These are phyloP conservation scores for Salvator merianae DNA, from an alignment of 2,113 vertebrate species.

Conservation along the genomic window DNA sequence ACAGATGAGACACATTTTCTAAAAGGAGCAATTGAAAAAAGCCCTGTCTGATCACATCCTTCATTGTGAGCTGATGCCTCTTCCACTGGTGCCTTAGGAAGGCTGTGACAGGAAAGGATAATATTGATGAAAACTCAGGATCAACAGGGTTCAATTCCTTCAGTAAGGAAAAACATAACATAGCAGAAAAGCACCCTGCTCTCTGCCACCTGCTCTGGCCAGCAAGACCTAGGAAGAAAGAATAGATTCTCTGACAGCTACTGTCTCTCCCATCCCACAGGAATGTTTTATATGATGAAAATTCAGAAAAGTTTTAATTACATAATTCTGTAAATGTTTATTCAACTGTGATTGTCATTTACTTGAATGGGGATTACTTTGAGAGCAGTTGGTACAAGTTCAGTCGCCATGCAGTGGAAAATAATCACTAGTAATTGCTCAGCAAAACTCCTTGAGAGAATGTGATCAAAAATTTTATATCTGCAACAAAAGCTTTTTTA, in stretches of 20 bases:
- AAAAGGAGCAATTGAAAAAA: too few relatives aligned
- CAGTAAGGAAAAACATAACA: background rate
- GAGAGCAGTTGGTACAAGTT: background rate
- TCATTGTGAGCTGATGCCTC: background rate
- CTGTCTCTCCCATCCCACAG: background rate
- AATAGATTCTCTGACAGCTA: background rate
- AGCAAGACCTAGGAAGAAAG: background rate
- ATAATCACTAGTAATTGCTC: background rate
- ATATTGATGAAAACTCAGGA: background rate
- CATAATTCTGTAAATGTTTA: background rate
- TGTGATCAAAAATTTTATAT: background rate
- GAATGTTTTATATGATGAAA: background rate
- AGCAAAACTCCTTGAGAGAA: background rate
- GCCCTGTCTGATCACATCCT: too few relatives aligned
- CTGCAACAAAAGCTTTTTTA: background rate
- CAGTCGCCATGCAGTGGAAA: background rate
- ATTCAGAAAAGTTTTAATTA: background rate
- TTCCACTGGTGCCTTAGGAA: background rate
- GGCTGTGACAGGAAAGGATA: background rate
- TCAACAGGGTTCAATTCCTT: background rate
- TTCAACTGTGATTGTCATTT: background rate
- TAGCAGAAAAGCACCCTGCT: background rate
- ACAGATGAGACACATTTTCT: too few relatives aligned
- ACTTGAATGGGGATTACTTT: background rate
- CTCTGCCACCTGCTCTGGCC: background rate